A percentile compares a stretch with the other conserved stretches of the same genome.
Evolutionary conservation across 2,113 vertebrate genomes (phyloP).

Genomic region (Marmota flaviventris): DNA sequence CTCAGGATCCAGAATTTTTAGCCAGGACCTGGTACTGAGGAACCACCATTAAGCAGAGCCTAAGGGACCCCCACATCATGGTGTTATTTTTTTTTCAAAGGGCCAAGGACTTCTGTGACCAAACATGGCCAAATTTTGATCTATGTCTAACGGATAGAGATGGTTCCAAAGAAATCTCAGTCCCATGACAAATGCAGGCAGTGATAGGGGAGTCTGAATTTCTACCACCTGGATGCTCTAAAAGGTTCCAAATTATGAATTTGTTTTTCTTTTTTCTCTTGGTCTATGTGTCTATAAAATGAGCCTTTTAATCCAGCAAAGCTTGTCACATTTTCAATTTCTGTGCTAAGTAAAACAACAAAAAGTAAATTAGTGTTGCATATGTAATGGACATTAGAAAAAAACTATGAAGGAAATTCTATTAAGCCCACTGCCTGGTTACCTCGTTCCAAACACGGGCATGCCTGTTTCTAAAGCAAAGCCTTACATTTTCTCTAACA

Average conservation of each 20-base stretch:
- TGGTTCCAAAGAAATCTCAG: neutral
- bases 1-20: neutral
- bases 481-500: constrained; percentile 79
- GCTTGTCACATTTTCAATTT: constrained; percentile 80
- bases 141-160: neutral
- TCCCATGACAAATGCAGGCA: accelerated
- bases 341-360: constrained; percentile 82
- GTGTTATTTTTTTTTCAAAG: neutral
- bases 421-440: constrained; percentile 77
- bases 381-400: constrained; percentile 71
- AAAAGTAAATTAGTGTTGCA: constrained; percentile 83
- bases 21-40: neutral
- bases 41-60: too few species aligned
- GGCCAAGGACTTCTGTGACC: neutral
- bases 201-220: neutral
- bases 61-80: neutral
- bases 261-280: constrained; percentile 69
- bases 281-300: constrained; percentile 81
- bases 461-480: constrained; percentile 73
- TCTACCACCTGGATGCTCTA: constrained; percentile 65
- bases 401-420: constrained; percentile 81
- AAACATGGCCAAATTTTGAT: neutral
- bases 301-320: constrained; percentile 80
- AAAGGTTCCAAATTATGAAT: constrained; percentile 64
- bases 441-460: constrained; percentile 71